Percentiles rank a stretch among this genome's conserved stretches.
Evolutionary conservation across 64 coral and sea anemone genomes (phyloP).

Genomic region (Catalaphyllia jardinei): DNA sequence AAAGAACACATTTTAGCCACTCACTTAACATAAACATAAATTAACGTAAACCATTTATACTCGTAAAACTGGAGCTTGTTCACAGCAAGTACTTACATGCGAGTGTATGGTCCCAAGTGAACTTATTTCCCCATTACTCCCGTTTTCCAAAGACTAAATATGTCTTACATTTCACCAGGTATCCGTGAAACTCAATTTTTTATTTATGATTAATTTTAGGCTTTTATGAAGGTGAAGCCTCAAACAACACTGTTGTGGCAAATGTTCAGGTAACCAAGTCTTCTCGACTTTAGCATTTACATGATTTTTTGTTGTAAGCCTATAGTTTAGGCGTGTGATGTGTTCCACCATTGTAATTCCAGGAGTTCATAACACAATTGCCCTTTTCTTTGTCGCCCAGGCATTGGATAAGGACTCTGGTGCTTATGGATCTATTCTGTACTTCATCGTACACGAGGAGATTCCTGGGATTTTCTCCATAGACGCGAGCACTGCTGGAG

Average conservation of each 20-base stretch:
- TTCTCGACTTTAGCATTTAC: too few relatives aligned
- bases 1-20: too few relatives aligned
- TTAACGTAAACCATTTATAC: too few relatives aligned
- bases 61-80: too few relatives aligned
- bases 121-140: too few relatives aligned
- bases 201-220: background rate
- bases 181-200: background rate
- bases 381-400: background rate
- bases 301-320: too few relatives aligned
- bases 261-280: slow-evolving; percentile 13
- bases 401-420: slow-evolving; percentile 50
- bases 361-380: background rate
- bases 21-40: too few relatives aligned
- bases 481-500: slow-evolving; percentile 16
- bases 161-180: too few relatives aligned
- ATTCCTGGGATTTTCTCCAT: slow-evolving; percentile 38
- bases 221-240: slow-evolving; percentile 20
- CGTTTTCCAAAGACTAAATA: too few relatives aligned
- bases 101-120: too few relatives aligned
- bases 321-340: too few relatives aligned
- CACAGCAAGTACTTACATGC: too few relatives aligned
- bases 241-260: background rate
- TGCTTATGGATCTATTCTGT: slow-evolving; percentile 17
- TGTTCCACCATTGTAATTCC: background rate
- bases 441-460: slow-evolving; percentile 10